Percentiles rank a stretch among this genome's conserved stretches.
Evolutionary conservation across 2,888 invertebrate genomes (phyloP).

Genomic region (Sepiola atlantica): DNA sequence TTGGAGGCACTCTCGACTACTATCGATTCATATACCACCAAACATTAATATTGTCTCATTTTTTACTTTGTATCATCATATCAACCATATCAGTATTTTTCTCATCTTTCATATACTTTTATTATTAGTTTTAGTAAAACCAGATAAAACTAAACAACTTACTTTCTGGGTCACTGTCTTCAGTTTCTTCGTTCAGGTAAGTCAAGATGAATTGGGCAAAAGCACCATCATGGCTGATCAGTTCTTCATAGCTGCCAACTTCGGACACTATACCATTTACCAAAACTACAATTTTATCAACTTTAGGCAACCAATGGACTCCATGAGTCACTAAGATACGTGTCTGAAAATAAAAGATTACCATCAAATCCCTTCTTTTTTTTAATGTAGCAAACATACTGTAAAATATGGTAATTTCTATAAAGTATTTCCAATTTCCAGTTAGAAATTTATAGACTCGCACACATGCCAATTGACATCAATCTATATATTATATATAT

Average conservation of each 20-base stretch:
- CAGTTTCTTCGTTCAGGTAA: constrained; percentile 73
- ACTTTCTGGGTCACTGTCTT: constrained; percentile 70
- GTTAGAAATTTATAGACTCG: too few species aligned
- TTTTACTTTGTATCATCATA: too few species aligned
- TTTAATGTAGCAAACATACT: too few species aligned
- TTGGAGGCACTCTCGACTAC: too few species aligned
- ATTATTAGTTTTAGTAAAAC: background rate
- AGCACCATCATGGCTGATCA: constrained; percentile 84
- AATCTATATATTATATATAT: too few species aligned
- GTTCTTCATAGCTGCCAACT: constrained; percentile 89
- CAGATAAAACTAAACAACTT: background rate
- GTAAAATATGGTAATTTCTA: too few species aligned
- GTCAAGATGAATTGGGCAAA: constrained; percentile 78
- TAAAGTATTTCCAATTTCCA: background rate
- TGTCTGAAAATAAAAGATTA: constrained; percentile 78
- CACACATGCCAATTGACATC: too few species aligned
- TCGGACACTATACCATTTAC: constrained; percentile 91
- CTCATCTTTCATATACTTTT: too few species aligned
- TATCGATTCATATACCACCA: too few species aligned
- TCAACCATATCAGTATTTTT: too few species aligned
- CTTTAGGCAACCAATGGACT: constrained; percentile 91
- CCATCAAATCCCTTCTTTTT: background rate
- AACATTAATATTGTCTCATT: too few species aligned
- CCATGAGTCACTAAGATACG: constrained; percentile 95
- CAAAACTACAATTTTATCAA: constrained; percentile 91